Base-by-base conservation (phyloP, 2,797 vertebrate species). In the Mus minutoides region DNA sequence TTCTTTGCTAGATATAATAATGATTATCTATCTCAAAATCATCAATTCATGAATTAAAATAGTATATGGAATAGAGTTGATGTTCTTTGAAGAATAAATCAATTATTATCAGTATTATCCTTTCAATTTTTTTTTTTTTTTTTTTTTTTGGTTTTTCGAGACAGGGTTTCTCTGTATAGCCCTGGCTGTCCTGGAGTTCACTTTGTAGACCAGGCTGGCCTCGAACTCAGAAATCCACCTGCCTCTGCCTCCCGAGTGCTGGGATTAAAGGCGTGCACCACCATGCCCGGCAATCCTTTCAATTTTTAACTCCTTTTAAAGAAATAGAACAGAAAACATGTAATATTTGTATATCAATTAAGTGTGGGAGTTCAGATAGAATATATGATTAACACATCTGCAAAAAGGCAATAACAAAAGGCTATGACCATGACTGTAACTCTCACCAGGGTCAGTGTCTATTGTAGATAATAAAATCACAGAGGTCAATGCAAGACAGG, bases 111-210 rank as follows among this genome's bases (percentile, higher is more conserved):
- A 77, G 37, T 87, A 69, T 67, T 62, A 14, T 29, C 52, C 31
- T 90, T 24, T 95, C 24, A 40, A 46, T 90, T 92, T 91, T 91
- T 90, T n/a, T n/a, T n/a, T n/a, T n/a, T n/a, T n/a, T n/a, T n/a
- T n/a, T n/a, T n/a, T n/a, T n/a, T n/a, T n/a, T n/a, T n/a, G n/a
- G n/a, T n/a, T n/a, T n/a, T n/a, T n/a, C n/a, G n/a, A n/a, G n/a
- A n/a, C n/a, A n/a, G n/a, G n/a, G n/a, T n/a, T n/a, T n/a, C n/a
- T n/a, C n/a, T n/a, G n/a, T n/a, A n/a, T n/a, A n/a, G n/a, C n/a
- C n/a, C n/a, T n/a, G n/a, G n/a, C n/a, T n/a, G n/a, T n/a, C n/a
- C n/a, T n/a, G n/a, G n/a, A n/a, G n/a, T n/a, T n/a, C n/a, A n/a
- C n/a, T n/a, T n/a, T n/a, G n/a, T n/a, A n/a, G n/a, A n/a, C n/a